A percentile compares a stretch with the other conserved stretches of the same genome.
phyloP scores from a whole-genome alignment of 2,113 vertebrate species.

The Tautogolabrus adspersus region DNA sequence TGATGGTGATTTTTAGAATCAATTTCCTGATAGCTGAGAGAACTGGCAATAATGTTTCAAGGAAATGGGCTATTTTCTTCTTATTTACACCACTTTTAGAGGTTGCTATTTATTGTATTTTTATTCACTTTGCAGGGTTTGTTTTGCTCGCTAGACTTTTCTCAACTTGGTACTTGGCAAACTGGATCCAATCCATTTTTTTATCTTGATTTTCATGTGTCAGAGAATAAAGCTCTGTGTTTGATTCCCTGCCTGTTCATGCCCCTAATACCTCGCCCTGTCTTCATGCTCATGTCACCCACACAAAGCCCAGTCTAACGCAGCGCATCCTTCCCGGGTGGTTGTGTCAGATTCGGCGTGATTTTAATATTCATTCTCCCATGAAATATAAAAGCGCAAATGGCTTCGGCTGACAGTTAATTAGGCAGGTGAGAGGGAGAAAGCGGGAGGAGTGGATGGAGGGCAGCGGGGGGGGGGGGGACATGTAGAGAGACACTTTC shows the following conservation, averaged over 20 bases:
- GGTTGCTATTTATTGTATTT: not conserved
- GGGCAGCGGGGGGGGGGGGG: constrained; percentile 20
- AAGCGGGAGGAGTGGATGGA: constrained; percentile 21
- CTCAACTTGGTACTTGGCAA: no score
- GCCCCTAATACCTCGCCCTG: constrained; percentile 36
- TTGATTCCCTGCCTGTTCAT: constrained; percentile 34
- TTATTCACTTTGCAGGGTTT: not conserved
- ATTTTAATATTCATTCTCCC: constrained; percentile 46
- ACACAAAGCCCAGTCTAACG: constrained; percentile 4
- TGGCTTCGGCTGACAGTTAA: constrained; percentile 67
- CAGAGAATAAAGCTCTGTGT: no score
- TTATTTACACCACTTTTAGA: not conserved
- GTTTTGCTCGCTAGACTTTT: no score
- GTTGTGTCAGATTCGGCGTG: constrained; percentile 14
- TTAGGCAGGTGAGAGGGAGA: constrained; percentile 52
- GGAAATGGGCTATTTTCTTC: not conserved
- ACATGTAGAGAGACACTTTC: constrained; percentile 38
- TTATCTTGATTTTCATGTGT: not conserved
- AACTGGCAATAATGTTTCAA: not conserved
- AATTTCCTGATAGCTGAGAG: constrained; percentile 43
- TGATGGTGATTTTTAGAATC: constrained; percentile 44
- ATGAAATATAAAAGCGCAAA: constrained; percentile 60
- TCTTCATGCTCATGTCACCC: not conserved
- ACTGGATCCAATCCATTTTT: not conserved
- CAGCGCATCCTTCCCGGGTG: not conserved